Conservation (phyloP, 2,113 vertebrate genomes). For the Scartelaos histophorus region DNA sequence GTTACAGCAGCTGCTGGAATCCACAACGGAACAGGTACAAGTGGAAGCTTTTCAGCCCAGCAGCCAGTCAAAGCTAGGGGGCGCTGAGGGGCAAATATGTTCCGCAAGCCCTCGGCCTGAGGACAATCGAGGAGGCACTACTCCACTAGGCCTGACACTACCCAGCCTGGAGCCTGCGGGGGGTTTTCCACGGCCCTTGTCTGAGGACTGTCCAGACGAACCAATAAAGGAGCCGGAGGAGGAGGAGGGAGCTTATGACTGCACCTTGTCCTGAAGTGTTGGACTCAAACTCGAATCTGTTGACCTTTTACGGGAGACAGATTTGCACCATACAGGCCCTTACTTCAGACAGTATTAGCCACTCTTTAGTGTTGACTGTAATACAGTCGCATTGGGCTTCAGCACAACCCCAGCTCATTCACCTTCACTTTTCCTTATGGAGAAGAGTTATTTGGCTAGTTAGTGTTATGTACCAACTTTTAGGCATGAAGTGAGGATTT, state of each 20-base stretch:
- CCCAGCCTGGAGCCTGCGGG: constrained; percentile 76
- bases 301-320: constrained; percentile 44
- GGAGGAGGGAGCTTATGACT: constrained; percentile 90
- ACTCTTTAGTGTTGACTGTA: constrained; percentile 22
- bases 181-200: constrained; percentile 66
- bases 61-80: constrained; percentile 79
- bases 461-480: not conserved
- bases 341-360: constrained; percentile 68
- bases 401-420: not conserved
- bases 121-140: constrained; percentile 77
- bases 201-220: constrained; percentile 80
- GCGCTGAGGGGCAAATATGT: constrained; percentile 63
- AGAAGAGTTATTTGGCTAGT: not conserved
- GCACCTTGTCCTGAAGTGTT: constrained; percentile 84
- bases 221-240: constrained; percentile 77
- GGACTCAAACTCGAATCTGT: constrained; percentile 30
- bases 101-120: constrained; percentile 76
- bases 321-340: constrained; percentile 37
- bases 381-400: not conserved
- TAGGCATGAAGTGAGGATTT: constrained; percentile 9
- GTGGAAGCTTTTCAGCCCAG: constrained; percentile 89
- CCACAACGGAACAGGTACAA: constrained; percentile 82
- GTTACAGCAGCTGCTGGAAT: constrained; percentile 87
- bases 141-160: constrained; percentile 71
- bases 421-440: not conserved